Conservation (phyloP, 2,888 invertebrate species). For the Venustoraphidia nigricollis region DNA sequence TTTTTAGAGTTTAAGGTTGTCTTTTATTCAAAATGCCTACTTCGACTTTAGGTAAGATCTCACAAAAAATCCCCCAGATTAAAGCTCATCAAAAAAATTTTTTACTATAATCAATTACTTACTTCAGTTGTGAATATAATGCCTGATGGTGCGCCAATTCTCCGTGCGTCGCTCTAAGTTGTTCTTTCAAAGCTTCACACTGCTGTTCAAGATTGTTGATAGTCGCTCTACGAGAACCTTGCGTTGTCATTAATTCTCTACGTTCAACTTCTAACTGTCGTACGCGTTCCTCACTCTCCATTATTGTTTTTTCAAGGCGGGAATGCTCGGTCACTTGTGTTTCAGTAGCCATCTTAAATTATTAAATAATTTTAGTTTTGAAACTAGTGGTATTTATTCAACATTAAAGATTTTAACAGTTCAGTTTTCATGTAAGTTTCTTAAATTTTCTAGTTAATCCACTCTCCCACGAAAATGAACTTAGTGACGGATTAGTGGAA, state of each 20-base stretch:
- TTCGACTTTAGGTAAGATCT: neutral
- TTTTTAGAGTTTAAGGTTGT: too few relatives aligned
- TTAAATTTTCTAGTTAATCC: too few relatives aligned
- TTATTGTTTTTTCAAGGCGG: slow-evolving; percentile 30
- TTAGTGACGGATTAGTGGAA: too few relatives aligned
- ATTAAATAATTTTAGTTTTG: too few relatives aligned
- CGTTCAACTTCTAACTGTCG: slow-evolving; percentile 36
- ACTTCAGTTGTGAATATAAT: slow-evolving; percentile 43
- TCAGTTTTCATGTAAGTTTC: too few relatives aligned
- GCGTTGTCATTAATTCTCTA: slow-evolving; percentile 33
- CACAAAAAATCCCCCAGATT: neutral
- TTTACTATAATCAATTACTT: slow-evolving; percentile 13
- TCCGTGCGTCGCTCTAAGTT: slow-evolving; percentile 30
- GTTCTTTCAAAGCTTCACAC: slow-evolving; percentile 32
- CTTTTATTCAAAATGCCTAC: too few relatives aligned
- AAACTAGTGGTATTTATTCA: too few relatives aligned
- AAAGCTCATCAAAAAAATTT: neutral
- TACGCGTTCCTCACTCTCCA: slow-evolving; percentile 33
- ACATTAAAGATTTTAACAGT: too few relatives aligned
- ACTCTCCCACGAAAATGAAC: too few relatives aligned
- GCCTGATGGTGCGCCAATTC: slow-evolving; percentile 37
- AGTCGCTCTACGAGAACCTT: slow-evolving; percentile 33
- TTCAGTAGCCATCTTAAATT: slow-evolving; percentile 18
- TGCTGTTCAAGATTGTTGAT: slow-evolving; percentile 38
- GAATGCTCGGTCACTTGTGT: slow-evolving; percentile 32